A percentile compares a stretch with the other conserved stretches of the same genome.
These are phyloP conservation scores for Solen grandis DNA, from an alignment of 1,140 invertebrate genomes.

Conservation along the genomic window DNA sequence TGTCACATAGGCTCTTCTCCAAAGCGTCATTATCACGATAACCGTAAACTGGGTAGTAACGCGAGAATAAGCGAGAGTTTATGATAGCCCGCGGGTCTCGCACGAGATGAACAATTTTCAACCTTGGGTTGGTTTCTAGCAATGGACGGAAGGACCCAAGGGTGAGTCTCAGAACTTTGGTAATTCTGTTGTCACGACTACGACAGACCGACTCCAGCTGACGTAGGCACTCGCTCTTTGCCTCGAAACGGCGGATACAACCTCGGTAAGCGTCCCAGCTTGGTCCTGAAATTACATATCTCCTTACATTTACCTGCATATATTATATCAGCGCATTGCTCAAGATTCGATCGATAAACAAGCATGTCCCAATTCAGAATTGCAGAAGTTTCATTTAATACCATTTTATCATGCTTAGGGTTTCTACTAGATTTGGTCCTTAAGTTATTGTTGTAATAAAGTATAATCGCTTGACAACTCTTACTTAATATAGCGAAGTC, in stretches of 20 bases:
- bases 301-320: neutral
- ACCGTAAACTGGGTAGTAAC: conserved; percentile 17
- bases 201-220: conserved; percentile 9
- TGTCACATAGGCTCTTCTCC: conserved; percentile 35
- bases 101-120: conserved; percentile 50
- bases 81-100: conserved; percentile 49
- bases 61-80: conserved; percentile 33
- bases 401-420: too few relatives aligned
- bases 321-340: neutral
- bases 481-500: too few relatives aligned
- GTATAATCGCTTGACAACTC: too few relatives aligned
- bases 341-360: neutral
- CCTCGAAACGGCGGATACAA: conserved; percentile 1
- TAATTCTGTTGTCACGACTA: conserved; percentile 3
- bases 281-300: conserved; percentile 28
- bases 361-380: neutral
- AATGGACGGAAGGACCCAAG: conserved; percentile 5
- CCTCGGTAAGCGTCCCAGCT: conserved; percentile 24
- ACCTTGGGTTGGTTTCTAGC: conserved; percentile 18
- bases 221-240: conserved; percentile 36
- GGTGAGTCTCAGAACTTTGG: conserved; percentile 37
- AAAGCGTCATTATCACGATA: neutral
- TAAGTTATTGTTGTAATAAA: too few relatives aligned
- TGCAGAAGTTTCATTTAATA: neutral
- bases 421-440: too few relatives aligned